Evolutionary conservation across 1,140 invertebrate genomes (phyloP).

Genomic region (Brachionus asplanchnoidis): DNA sequence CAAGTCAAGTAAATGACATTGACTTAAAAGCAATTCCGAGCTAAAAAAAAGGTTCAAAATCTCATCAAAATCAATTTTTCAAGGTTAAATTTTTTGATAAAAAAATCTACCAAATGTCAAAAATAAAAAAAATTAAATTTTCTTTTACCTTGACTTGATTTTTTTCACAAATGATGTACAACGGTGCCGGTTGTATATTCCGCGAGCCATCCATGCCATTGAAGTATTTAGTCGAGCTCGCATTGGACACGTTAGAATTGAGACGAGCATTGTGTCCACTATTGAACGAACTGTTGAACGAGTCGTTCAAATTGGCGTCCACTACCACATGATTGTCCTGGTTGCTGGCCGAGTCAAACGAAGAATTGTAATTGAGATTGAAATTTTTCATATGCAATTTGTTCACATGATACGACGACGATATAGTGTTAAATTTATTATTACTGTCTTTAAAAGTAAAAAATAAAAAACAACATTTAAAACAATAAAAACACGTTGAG

Average conservation of each 20-base stretch:
- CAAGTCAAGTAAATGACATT: no score
- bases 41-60: no score
- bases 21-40: no score
- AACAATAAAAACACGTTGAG: neutral
- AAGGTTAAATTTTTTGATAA: no score
- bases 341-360: neutral
- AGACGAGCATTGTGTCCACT: neutral
- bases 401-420: neutral
- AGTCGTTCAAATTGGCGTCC: neutral
- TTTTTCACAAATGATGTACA: constrained; percentile 41
- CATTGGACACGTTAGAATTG: neutral
- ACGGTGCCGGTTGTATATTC: neutral
- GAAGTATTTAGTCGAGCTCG: neutral
- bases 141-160: constrained; percentile 12
- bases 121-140: neutral
- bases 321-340: neutral
- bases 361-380: neutral
- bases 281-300: neutral
- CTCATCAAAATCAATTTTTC: no score
- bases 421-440: constrained; percentile 7
- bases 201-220: neutral
- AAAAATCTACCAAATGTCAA: no score
- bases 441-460: neutral
- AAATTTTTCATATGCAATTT: constrained; percentile 18
- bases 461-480: neutral